These are phyloP conservation scores for Chrysodeixis includens DNA, from an alignment of 2,888 invertebrate genomes.

Conservation along the genomic window DNA sequence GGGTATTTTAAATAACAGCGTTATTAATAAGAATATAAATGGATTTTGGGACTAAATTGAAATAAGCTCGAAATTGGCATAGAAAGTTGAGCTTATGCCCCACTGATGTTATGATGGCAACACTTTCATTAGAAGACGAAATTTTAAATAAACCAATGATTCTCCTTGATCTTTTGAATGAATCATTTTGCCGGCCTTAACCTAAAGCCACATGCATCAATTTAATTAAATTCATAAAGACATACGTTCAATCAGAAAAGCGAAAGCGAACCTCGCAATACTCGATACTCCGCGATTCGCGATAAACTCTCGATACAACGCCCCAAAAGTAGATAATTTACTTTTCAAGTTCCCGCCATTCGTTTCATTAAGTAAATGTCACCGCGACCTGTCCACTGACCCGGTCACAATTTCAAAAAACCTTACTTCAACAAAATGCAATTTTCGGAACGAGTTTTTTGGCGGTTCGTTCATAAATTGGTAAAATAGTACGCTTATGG, in stretches of 20 bases:
- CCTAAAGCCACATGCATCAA: conserved; percentile 9
- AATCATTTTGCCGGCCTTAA: not conserved
- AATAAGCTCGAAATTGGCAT: too few species aligned
- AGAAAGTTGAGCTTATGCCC: too few species aligned
- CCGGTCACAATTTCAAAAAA: conserved; percentile 72
- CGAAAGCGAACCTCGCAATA: conserved; percentile 25
- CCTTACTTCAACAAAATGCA: conserved; percentile 49
- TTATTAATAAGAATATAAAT: not conserved
- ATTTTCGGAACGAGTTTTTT: conserved; percentile 47
- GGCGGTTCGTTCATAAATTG: conserved; percentile 4
- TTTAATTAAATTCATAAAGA: conserved; percentile 23
- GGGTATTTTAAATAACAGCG: not conserved
- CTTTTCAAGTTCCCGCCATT: conserved; percentile 35
- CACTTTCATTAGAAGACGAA: too few species aligned
- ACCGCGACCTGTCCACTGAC: conserved; percentile 66
- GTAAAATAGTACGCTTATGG: conserved; percentile 4
- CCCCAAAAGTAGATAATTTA: conserved; percentile 39
- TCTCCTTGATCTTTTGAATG: not conserved
- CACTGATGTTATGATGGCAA: too few species aligned
- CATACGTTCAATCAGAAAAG: conserved; percentile 23
- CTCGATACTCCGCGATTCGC: conserved; percentile 23
- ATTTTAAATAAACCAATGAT: not conserved
- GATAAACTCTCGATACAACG: conserved; percentile 27
- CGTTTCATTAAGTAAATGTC: conserved; percentile 63
- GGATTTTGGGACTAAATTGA: too few species aligned